Base-by-base conservation (phyloP, 2,113 vertebrate species). In the Hiodon alosoides region DNA sequence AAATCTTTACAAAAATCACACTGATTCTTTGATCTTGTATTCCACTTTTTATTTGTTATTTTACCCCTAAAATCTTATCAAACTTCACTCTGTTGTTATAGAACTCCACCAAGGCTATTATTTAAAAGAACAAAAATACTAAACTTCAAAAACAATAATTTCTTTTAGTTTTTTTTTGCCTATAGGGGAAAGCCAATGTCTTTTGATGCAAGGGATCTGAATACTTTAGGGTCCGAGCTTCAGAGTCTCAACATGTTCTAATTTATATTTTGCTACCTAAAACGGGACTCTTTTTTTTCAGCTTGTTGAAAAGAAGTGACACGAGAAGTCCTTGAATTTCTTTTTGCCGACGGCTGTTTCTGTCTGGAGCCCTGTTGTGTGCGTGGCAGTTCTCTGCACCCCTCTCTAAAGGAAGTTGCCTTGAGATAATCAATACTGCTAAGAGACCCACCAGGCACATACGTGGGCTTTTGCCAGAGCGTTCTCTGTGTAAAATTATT, bases 71-170 rank as follows among this genome's bases (percentile, higher is more conserved):
- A 75, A 59, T 31, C 31, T 31, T 31, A 31, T 31, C 31, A 31
- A 31, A 51, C 66, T 71, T 71, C 55, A 14, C 10, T 17, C 4
- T 55, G 59, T 74, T 47, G 13, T 57, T 14, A 6, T 69, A 52
- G 51, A 59, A 68, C 48, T 48, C 4, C n/a, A 72, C 9, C 48
- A 52, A 46, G 53, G 7, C 31, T 68, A 59, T 61, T 69, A 47
- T 48, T 65, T 47, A 9, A 75, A 60, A 69, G 46, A 72, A 72
- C 10, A 13, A 47, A 59, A 72, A n/a, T 14, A 46, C 8, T 58
- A 11, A 75, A 66, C 7, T 67, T 57, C 65, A 67, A 69, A 75
- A 71, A 14, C 13, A 62, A 31, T 52, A 54, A 17, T 14, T 62
- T 67, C 2, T 50, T 64, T 76, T 64, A 54, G 58, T 31, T 47